These are phyloP conservation scores for Spea hammondii DNA, from an alignment of 2,797 vertebrate genomes.

Conservation along the genomic window DNA sequence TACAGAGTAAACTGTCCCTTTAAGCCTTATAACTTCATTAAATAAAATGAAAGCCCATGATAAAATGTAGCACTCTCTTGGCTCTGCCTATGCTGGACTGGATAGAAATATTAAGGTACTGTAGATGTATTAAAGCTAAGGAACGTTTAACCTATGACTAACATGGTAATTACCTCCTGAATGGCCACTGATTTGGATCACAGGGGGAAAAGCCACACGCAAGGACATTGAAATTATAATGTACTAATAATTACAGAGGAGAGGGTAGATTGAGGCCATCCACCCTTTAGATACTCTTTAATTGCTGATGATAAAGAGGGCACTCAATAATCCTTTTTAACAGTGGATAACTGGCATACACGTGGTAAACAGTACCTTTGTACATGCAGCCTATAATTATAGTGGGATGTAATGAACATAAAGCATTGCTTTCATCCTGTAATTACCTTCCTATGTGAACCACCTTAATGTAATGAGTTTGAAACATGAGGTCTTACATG, in stretches of 20 bases:
- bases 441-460: slow-evolving; percentile 28
- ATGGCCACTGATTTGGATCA: slow-evolving; percentile 1
- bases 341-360: slow-evolving; percentile 11
- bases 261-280: slow-evolving; percentile 5
- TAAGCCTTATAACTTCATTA: no score
- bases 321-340: slow-evolving; percentile 13
- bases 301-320: slow-evolving; percentile 17
- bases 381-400: slow-evolving; percentile 32
- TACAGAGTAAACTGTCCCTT: no score
- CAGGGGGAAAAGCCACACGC: slow-evolving; percentile 24
- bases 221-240: slow-evolving; percentile 13
- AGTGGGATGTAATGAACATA: slow-evolving; percentile 10
- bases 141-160: neutral
- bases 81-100: no score
- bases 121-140: no score
- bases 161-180: neutral
- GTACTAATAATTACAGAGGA: slow-evolving; percentile 37
- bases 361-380: slow-evolving; percentile 11
- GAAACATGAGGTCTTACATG: slow-evolving; percentile 11
- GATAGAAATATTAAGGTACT: no score
- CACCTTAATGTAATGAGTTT: slow-evolving; percentile 34
- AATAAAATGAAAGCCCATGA: no score
- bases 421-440: slow-evolving; percentile 43
- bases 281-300: slow-evolving; percentile 10
- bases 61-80: no score